A percentile compares a stretch with the other conserved stretches of the same genome.
These are phyloP conservation scores for Bombus turneri DNA, from an alignment of 1,140 invertebrate species.

Conservation along the genomic window DNA sequence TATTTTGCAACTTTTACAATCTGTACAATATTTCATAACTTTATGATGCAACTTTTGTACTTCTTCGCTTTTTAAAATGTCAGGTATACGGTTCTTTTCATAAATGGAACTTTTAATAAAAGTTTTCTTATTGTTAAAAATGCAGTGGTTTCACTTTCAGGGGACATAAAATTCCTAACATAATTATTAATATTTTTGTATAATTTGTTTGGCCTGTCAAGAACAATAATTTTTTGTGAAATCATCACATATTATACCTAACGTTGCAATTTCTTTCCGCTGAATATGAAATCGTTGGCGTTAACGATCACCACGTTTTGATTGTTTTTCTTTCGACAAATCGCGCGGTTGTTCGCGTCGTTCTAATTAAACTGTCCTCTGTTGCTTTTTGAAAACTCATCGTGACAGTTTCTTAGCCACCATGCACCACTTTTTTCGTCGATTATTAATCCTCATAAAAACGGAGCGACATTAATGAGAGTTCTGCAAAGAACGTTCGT, in stretches of 20 bases:
- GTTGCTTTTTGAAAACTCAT: neutral
- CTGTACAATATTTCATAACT: neutral
- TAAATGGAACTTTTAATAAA: no score
- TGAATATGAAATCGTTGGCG: constrained; percentile 15
- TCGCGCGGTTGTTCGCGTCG: neutral
- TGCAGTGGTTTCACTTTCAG: neutral
- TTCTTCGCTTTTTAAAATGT: neutral
- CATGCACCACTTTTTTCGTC: neutral
- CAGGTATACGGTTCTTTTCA: neutral
- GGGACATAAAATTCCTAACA: neutral
- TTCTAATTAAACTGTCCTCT: constrained; percentile 15
- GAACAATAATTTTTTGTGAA: constrained; percentile 17
- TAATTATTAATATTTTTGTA: neutral
- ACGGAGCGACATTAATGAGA: neutral
- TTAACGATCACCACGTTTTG: constrained; percentile 31
- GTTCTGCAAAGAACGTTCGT: neutral
- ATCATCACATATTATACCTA: neutral
- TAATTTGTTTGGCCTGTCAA: neutral
- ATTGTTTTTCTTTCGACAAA: constrained; percentile 2
- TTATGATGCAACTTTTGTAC: neutral
- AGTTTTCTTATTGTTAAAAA: no score
- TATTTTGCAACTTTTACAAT: neutral
- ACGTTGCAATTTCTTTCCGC: constrained; percentile 7
- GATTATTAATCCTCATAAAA: constrained; percentile 4
- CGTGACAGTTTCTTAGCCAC: neutral